Evolutionary conservation across 1,140 invertebrate genomes (phyloP), one percentile per base, ranked within the genome.

Genomic region (Cydia fagiglandana): DNA sequence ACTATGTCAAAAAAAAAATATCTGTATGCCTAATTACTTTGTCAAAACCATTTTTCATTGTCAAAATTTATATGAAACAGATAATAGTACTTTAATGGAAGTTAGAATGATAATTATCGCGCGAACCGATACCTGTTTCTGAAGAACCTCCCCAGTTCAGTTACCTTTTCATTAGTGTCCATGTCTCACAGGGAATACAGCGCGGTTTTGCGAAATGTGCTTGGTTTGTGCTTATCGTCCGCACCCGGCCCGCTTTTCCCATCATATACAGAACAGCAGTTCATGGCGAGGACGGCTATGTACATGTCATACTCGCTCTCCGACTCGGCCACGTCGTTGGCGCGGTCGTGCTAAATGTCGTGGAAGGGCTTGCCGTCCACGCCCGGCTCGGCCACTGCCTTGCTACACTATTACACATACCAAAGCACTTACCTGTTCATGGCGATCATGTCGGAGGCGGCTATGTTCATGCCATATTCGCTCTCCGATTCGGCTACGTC

Each of bases 381-480:
- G 15, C 98, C 5, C 98, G 64, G 98, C 1, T 97, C 98, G 68
- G 90, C 93, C 80, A 93, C 94, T 17, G 89, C 1, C 12, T 47
- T 13, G 45, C 3, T 47, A 45, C 30, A n/a, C 24, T 10, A 28
- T 28, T 34, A 34, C 17, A 61, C 56, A 61, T 17, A 24, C 6
- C 13, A 38, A 50, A 64, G 20, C 56, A 73, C 64, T 80, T 79
- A 91, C 91, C 91, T 88, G 74, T 93, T 91, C 90, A 91, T 91
- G 17, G 94, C 94, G 83, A 99, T 99, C 88, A 98, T 97, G 94
- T 99, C 96, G n/a, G 98, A 99, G 81, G 97, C 98, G 20, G 97
- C 96, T 93, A 99, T 98, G 88, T 99, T 99, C 96, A 99, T 99
- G 45, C 98, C 98, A 94, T 98, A 99, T 86, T 99, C 97, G 88